Conservation (phyloP, 2,888 invertebrate species). For the Tipula unca region DNA sequence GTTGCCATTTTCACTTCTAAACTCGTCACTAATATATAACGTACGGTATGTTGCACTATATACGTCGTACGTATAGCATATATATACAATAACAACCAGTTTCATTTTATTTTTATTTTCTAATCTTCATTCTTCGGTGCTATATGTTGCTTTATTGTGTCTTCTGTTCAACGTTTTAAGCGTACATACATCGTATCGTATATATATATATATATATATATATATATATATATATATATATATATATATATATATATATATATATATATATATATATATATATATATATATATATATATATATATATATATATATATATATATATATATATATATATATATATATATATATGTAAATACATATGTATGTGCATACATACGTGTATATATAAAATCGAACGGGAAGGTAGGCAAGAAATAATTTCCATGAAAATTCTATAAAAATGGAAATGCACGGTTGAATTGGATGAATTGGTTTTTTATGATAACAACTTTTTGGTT, state of each 20-base stretch:
- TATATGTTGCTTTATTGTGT: background rate
- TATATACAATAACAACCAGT: background rate
- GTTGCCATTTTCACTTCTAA: background rate
- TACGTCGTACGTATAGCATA: background rate
- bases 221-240: too few species aligned
- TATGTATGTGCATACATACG: too few species aligned
- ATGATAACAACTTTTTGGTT: background rate
- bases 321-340: background rate
- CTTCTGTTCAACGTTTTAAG: background rate
- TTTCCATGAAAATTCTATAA: conserved; percentile 8
- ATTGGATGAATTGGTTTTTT: background rate
- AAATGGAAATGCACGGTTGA: background rate
- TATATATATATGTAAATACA: too few species aligned
- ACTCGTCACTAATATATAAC: background rate
- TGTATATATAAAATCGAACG: background rate
- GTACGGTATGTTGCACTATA: background rate
- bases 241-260: background rate
- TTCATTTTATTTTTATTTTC: background rate
- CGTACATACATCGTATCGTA: background rate
- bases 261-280: too few species aligned
- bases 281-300: too few species aligned
- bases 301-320: too few species aligned
- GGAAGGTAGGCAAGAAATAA: background rate
- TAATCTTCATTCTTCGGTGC: background rate
- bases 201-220: background rate